These are phyloP conservation scores for Brachymystax lenok DNA, from an alignment of 2,797 vertebrate genomes.

Conservation along the genomic window DNA sequence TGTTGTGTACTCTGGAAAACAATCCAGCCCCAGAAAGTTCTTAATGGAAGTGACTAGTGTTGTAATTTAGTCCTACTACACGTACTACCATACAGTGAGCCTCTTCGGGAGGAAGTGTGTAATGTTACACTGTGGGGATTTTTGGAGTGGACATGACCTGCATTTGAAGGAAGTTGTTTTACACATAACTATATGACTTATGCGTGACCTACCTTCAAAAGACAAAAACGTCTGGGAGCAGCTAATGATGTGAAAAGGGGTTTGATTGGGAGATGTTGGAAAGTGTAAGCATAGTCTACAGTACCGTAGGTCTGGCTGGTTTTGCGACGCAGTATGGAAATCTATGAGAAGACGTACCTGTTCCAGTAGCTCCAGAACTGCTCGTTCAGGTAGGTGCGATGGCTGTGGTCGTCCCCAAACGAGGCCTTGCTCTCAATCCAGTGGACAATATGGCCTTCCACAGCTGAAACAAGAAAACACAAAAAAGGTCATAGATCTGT, in stretches of 20 bases:
- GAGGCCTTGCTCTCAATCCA: conserved; percentile 99
- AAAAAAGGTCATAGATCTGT: background rate
- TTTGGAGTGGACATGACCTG: conserved; percentile 26
- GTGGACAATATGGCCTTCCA: conserved; percentile 95
- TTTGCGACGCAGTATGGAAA: background rate
- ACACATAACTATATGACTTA: background rate
- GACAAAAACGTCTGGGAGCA: background rate
- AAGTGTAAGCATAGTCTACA: background rate
- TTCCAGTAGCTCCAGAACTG: conserved; percentile 99
- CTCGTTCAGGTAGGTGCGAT: conserved; percentile 92
- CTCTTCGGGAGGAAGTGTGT: conserved; percentile 48
- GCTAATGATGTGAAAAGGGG: background rate
- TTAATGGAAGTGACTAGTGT: conserved; percentile 15
- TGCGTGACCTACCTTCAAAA: background rate
- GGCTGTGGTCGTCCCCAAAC: conserved; percentile 96
- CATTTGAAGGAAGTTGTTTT: conserved; percentile 9
- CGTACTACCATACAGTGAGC: conserved; percentile 1
- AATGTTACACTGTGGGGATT: conserved; percentile 25
- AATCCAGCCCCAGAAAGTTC: conserved; percentile 47
- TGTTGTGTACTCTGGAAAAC: conserved; percentile 51
- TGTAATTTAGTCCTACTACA: background rate
- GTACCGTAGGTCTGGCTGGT: background rate
- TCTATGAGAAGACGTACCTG: conserved; percentile 77
- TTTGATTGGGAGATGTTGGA: background rate
- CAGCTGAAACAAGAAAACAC: conserved; percentile 71